Base-by-base conservation (phyloP, 2,797 vertebrate species). In the Valencia hispanica region DNA sequence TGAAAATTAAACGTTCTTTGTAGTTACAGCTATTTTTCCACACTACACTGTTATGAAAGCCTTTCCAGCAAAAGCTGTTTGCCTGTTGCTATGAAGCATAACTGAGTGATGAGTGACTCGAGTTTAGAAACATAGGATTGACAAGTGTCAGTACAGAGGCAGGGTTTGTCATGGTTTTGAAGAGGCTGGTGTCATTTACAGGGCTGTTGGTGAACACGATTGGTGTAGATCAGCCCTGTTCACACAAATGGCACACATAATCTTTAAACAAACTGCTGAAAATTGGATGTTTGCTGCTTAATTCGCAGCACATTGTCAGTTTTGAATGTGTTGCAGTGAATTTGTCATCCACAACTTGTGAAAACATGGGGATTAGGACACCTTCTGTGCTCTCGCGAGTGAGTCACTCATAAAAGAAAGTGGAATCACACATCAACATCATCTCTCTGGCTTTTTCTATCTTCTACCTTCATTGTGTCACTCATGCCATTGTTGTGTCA, bases 371-470 rank as follows among this genome's bases (percentile, higher is more conserved):
- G 50, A 72, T 79, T 70, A 70, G 73, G 65, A 77, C 84, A 78
- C 73, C 80, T 82, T 84, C 87, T 90, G 88, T 75, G 71, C 78
- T 68, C 78, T 39, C 27, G 79, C 59, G 9, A 70, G 79, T 90
- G 90, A 91, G 76, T 93, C 87, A 41, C 81, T 81, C 51, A 43
- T 59, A 73, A 78, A 87, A 73, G 75, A 76, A 39, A 79, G 74
- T 72, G 63, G 30, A 80, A 39, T 30, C 14, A 68, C 72, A 53
- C 68, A 75, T 70, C 72, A 68, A 81, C 55, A 65, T 84, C 51
- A 57, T 85, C 86, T 77, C 82, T 68, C 66, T 66, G n/a, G 77
- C 73, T 79, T 73, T 74, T 80, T 66, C 76, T 7, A 39, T 75
- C 72, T 57, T 70, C 80, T 79, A n/a, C 79, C 77, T 70, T 75